phyloP scores from a whole-genome alignment of 2,113 vertebrate species.

The Apteryx mantelli region DNA sequence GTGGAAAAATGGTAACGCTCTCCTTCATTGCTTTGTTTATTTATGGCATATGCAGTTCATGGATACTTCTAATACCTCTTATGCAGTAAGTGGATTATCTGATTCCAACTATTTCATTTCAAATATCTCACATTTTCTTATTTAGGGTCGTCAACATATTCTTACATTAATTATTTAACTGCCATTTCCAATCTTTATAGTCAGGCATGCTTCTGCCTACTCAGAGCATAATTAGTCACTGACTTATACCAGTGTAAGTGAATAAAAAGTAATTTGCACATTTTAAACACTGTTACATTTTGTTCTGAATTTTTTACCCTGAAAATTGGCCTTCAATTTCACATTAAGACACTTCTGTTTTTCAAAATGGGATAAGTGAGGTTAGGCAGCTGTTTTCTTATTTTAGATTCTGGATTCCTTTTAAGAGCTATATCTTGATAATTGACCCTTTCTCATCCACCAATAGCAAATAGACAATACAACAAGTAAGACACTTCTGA shows the following conservation, averaged over 20 bases:
- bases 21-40: neutral
- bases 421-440: neutral
- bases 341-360: neutral
- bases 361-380: neutral
- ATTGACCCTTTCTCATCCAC: neutral
- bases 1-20: neutral
- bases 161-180: slow-evolving; percentile 53
- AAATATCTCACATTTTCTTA: slow-evolving; percentile 14
- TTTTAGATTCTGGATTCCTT: neutral
- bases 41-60: neutral
- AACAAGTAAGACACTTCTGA: neutral
- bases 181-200: slow-evolving; percentile 15
- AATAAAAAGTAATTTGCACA: slow-evolving; percentile 1
- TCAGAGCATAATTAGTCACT: slow-evolving; percentile 36
- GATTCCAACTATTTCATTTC: neutral
- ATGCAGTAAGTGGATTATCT: neutral
- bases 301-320: slow-evolving; percentile 14
- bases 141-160: slow-evolving; percentile 20
- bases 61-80: neutral
- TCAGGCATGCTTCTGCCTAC: slow-evolving; percentile 9
- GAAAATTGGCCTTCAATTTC: slow-evolving; percentile 5
- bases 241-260: slow-evolving; percentile 24
- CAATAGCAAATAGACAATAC: neutral
- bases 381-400: neutral
- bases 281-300: neutral